A percentile compares a stretch with the other conserved stretches of the same genome.
Evolutionary conservation across 2,113 vertebrate genomes (phyloP).

Genomic region (Macquaria australasica): DNA sequence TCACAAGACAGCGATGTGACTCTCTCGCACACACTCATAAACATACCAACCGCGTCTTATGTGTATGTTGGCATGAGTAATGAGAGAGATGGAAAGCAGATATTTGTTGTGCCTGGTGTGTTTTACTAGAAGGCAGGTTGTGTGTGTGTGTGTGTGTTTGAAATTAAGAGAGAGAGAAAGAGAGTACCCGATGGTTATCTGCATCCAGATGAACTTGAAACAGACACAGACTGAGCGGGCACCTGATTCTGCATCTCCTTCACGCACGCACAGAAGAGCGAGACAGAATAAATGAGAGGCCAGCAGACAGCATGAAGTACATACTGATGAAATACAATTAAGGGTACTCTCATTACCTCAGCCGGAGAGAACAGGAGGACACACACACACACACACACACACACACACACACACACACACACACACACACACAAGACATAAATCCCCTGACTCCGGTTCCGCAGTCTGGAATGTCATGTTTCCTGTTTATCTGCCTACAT

Average conservation of each 20-base stretch:
- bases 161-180: background rate
- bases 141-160: slow-evolving; percentile 32
- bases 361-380: background rate
- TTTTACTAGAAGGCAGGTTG: slow-evolving; percentile 49
- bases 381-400: background rate
- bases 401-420: background rate
- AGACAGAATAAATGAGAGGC: slow-evolving; percentile 22
- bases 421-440: slow-evolving; percentile 16
- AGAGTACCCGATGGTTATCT: slow-evolving; percentile 42
- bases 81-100: slow-evolving; percentile 22
- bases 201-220: slow-evolving; percentile 41
- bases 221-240: slow-evolving; percentile 15
- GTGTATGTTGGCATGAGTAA: slow-evolving; percentile 6
- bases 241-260: slow-evolving; percentile 25
- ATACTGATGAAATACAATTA: slow-evolving; percentile 59
- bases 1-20: background rate
- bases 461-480: slow-evolving; percentile 67
- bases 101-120: slow-evolving; percentile 30
- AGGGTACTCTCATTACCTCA: slow-evolving; percentile 26
- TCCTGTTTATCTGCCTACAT: slow-evolving; percentile 72
- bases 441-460: slow-evolving; percentile 42
- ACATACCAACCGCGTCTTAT: background rate
- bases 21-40: background rate
- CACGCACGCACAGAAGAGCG: background rate
- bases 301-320: slow-evolving; percentile 4